Conservation (phyloP, 2,113 vertebrate genomes). For the Hymenochirus boettgeri region DNA sequence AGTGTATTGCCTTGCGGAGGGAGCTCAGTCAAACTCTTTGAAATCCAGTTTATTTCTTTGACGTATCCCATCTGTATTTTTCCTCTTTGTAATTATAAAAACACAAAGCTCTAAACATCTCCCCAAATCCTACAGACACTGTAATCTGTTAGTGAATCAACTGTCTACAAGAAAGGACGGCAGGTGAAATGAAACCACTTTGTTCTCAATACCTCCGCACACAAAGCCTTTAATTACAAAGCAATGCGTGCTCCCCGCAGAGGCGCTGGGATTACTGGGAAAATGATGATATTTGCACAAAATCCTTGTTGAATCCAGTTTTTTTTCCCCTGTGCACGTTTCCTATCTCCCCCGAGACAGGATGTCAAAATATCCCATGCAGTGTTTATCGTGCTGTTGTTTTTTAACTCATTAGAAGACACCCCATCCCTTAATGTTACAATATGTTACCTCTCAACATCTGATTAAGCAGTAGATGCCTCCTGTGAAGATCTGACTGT, state of each 20-base stretch:
- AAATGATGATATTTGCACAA: constrained; percentile 43
- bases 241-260: constrained; percentile 36
- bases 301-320: constrained; percentile 35
- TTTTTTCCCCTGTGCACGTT: not conserved
- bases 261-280: constrained; percentile 29
- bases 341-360: not conserved
- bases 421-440: not conserved
- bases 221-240: constrained; percentile 40
- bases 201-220: constrained; percentile 29
- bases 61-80: not conserved
- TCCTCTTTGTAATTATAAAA: not conserved
- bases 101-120: not conserved
- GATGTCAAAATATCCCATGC: constrained; percentile 5
- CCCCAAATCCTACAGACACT: not conserved
- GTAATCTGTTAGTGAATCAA: constrained; percentile 10
- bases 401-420: constrained; percentile 13
- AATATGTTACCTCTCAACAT: not conserved
- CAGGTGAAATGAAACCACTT: constrained; percentile 29
- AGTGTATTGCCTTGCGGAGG: too few species aligned
- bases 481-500: too few species aligned
- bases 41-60: too few species aligned
- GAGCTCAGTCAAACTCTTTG: too few species aligned
- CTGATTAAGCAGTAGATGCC: not conserved
- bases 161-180: constrained; percentile 7
- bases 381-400: not conserved